A percentile compares a stretch with the other conserved stretches of the same genome.
Conservation (phyloP, 2,888 invertebrate species). For the Erebia epiphron region DNA sequence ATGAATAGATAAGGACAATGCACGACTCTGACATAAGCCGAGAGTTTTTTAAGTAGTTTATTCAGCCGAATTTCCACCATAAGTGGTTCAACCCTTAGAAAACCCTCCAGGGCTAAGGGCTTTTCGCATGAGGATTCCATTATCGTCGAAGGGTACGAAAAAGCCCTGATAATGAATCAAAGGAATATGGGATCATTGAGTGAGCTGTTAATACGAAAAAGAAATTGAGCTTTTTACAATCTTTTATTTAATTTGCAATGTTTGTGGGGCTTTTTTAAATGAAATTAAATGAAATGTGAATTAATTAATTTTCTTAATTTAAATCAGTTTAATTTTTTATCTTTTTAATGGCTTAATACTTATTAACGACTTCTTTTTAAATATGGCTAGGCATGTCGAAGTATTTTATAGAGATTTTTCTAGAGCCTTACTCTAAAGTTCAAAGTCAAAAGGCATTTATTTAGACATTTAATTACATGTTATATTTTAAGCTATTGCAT, state of each 20-base stretch:
- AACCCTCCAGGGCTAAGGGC: neutral
- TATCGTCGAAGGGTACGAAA: slow-evolving; percentile 11
- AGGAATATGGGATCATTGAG: slow-evolving; percentile 6
- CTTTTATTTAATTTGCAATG: neutral
- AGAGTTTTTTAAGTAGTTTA: slow-evolving; percentile 19
- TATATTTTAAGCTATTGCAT: too few relatives aligned
- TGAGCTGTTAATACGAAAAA: neutral
- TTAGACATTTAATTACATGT: too few relatives aligned
- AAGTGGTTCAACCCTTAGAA: slow-evolving; percentile 1
- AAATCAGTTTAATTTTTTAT: too few relatives aligned
- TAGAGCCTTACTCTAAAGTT: too few relatives aligned
- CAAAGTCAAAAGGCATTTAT: too few relatives aligned
- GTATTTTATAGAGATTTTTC: too few relatives aligned
- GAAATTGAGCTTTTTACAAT: neutral
- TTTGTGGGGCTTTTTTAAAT: too few relatives aligned
- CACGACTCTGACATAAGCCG: neutral
- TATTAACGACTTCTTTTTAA: too few relatives aligned
- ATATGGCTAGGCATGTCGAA: too few relatives aligned
- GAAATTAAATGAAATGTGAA: too few relatives aligned
- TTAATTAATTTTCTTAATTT: too few relatives aligned
- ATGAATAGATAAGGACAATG: neutral
- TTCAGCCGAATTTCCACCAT: slow-evolving; percentile 5
- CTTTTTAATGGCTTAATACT: too few relatives aligned
- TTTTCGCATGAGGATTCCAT: slow-evolving; percentile 10
- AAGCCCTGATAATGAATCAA: slow-evolving; percentile 11